Conservation (phyloP, 2,888 invertebrate genomes). For the Lithophane leautieri region DNA sequence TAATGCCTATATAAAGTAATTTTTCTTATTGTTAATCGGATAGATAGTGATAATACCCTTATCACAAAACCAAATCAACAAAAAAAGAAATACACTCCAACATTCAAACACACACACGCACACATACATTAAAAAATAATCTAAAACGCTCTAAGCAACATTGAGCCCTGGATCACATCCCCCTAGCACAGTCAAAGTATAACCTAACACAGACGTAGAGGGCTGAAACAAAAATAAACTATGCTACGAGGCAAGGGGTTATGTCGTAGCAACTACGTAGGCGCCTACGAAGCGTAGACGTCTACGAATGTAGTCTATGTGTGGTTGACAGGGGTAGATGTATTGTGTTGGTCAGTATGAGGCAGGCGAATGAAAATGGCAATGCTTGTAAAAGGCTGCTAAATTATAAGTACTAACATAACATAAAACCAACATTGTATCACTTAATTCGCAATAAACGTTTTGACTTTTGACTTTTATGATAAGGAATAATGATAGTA, state of each 20-base stretch:
- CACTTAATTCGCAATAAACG: too few relatives aligned
- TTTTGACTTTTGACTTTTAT: too few relatives aligned
- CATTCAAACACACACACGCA: not conserved
- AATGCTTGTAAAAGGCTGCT: too few relatives aligned
- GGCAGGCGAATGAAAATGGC: too few relatives aligned
- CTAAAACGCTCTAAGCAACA: constrained; percentile 40
- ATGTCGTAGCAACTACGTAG: constrained; percentile 53
- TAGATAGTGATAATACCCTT: not conserved
- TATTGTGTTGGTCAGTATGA: constrained; percentile 8
- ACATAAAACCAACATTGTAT: too few relatives aligned
- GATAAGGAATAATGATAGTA: not conserved
- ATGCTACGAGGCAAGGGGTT: constrained; percentile 47
- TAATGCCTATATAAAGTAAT: not conserved
- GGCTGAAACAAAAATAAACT: constrained; percentile 56
- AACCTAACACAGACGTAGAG: constrained; percentile 30
- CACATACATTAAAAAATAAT: constrained; percentile 11
- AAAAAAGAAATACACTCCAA: not conserved
- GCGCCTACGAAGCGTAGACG: constrained; percentile 57
- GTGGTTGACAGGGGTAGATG: constrained; percentile 13
- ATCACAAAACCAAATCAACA: not conserved
- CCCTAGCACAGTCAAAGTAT: constrained; percentile 14
- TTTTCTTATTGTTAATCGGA: not conserved
- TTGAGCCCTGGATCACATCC: constrained; percentile 15
- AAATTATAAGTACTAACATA: too few relatives aligned
- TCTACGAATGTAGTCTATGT: constrained; percentile 38